phyloP scores from a whole-genome alignment of 2,113 vertebrate genomes.

The Catharus minimus region DNA sequence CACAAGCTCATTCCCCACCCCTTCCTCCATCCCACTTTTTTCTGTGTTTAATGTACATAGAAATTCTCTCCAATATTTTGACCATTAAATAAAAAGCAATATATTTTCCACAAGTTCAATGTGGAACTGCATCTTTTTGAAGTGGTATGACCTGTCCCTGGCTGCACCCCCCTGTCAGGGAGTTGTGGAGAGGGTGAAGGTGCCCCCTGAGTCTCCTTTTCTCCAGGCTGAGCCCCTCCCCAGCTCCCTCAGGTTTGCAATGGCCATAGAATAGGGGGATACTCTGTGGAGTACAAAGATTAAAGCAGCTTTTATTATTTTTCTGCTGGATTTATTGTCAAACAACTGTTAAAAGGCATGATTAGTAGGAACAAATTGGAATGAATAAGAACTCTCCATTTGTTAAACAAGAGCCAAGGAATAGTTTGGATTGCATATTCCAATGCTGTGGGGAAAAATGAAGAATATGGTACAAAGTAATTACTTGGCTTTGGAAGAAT shows the following conservation, averaged over 20 bases:
- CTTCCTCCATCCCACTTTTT: background rate
- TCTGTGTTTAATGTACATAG: background rate
- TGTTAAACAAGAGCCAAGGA: background rate
- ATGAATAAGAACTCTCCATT: background rate
- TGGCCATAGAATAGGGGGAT: background rate
- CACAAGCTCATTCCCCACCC: background rate
- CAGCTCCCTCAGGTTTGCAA: background rate
- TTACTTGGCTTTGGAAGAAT: background rate
- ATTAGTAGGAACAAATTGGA: slow-evolving; percentile 2
- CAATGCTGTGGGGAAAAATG: background rate
- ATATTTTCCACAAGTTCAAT: background rate
- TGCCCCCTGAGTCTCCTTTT: background rate
- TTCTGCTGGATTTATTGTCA: background rate
- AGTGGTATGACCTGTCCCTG: rapidly evolving
- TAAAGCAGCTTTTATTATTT: background rate
- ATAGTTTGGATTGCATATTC: background rate
- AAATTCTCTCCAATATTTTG: background rate
- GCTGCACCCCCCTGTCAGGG: background rate
- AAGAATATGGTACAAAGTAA: background rate
- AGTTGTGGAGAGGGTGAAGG: background rate
- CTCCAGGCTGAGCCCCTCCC: background rate
- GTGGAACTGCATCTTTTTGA: background rate
- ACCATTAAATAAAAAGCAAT: background rate
- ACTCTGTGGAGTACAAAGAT: background rate
- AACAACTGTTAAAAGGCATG: background rate